Base-by-base conservation (phyloP, 2,797 vertebrate species). In the Eutrigla gurnardus region DNA sequence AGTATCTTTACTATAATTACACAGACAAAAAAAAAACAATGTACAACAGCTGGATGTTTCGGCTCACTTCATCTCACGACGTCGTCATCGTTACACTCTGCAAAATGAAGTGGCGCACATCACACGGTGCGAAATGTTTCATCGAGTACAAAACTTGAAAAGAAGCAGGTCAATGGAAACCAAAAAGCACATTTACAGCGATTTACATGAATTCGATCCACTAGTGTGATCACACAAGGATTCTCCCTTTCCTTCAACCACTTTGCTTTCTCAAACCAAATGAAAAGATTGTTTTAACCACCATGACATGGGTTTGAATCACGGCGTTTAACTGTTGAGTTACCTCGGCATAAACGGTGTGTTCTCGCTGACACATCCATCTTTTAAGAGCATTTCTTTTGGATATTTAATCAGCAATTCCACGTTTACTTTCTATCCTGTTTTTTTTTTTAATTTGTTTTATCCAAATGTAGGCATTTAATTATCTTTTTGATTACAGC, bases 1-100 rank as follows among this genome's bases (percentile, higher is more conserved):
- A 87, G 91, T 88, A 87, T 90, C 87, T 94, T 95, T 95, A 95
- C 94, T 95, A 91, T 92, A 94, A 89, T 89, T 94, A 92, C 93
- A 93, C 89, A 94, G 91, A 93, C 87, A 91, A 89, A 91, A 90
- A 91, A 91, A 89, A 91, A 90, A 91, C 91, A 93, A 94, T 92
- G 85, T 94, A 95, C 93, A 95, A 91, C 64, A 88, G 77, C 86
- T 89, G 78, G 82, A 92, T 87, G 86, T 85, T 81, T 87, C 81
- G 73, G 82, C 80, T 73, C 70, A 76, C 87, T 85, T 88, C 89
- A 89, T 78, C 79, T 73, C 54, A 74, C 68, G 57, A 70, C 46
- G 75, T 86, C 75, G 79, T 76, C 63, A 74, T 78, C 68, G 65
- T 81, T 89, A 88, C 81, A 90, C 89, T 86, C 78, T 75, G 85